Conservation (phyloP, 2,113 vertebrate genomes). For the Tursiops truncatus region DNA sequence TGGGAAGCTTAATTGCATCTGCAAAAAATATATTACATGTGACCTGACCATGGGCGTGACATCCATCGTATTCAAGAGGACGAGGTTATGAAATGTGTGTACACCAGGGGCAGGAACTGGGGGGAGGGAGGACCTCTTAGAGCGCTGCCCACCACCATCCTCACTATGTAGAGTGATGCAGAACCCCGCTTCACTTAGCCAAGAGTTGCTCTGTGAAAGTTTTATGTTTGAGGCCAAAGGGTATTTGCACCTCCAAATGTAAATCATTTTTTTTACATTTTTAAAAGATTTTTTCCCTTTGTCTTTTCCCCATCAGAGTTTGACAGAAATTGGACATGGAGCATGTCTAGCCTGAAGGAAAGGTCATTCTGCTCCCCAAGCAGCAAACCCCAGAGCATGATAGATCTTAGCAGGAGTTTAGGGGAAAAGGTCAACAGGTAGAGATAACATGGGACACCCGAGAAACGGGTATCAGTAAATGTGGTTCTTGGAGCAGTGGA, state of each 20-base stretch:
- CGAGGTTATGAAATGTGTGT: rapidly evolving
- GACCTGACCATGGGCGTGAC: not conserved
- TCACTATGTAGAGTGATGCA: rapidly evolving
- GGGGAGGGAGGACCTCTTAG: not conserved
- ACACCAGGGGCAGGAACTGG: rapidly evolving
- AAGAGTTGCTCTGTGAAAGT: not conserved
- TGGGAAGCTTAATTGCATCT: not conserved
- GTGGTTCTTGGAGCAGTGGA: not conserved
- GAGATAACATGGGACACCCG: rapidly evolving
- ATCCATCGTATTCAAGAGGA: not conserved
- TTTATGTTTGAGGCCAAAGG: not conserved
- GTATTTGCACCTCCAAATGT: not conserved
- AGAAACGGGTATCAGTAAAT: not conserved
- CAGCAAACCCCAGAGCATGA: too few relatives aligned
- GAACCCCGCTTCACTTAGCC: rapidly evolving
- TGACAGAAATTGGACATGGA: not conserved
- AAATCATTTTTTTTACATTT: not conserved
- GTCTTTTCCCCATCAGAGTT: not conserved
- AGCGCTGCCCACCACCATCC: not conserved
- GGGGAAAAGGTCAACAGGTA: not conserved
- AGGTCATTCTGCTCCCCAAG: not conserved
- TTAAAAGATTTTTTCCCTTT: not conserved
- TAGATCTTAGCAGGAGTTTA: not conserved
- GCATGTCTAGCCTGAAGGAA: not conserved
- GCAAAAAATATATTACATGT: rapidly evolving